Evolutionary conservation across 2,113 vertebrate genomes (phyloP), one percentile per base, ranked within the genome.

Genomic region (Heterochromis multidens): DNA sequence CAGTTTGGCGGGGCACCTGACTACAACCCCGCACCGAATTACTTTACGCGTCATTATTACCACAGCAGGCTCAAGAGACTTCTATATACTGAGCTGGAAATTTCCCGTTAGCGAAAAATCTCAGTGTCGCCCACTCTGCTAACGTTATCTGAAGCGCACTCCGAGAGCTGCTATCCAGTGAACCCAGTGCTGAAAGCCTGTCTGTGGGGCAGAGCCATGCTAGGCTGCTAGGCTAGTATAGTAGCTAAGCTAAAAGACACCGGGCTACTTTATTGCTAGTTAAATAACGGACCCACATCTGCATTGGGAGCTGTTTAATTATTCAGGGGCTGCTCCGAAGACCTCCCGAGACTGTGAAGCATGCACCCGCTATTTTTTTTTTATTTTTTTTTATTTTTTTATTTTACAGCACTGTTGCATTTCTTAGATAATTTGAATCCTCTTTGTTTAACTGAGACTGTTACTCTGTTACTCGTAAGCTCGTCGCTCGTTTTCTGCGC

Each of bases 151-250:
- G 2, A 52, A 49, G 81, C 63, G 7, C 54, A 29, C 82, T 17
- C 80, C 58, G 89, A 81, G 79, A 77, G 7, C 88, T 76, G 92
- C 93, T 94, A 92, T 95, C 95, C 95, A 91, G 80, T 1, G 79
- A 90, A 67, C 89, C 87, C 89, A 46, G 95, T 95, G 93, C 95
- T 95, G 95, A 94, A 95, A 81, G 91, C 62, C 83, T 83, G 87
- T 54, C 35, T 60, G 67, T 82, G 78, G 82, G 85, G 85, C 14
- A 80, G 25, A 78, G 27, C 25, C 58, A 19, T 40, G 92, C 91
- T 89, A 92, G 62, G 65, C 79, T 86, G 88, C 91, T 90, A 90
- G 21, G 91, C 81, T 90, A 90, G 29, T 17, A 52, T 31, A 72
- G 70, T 3, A 23, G 92, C 93, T 93, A 91, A 67, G 91, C 93